phyloP scores from a whole-genome alignment of 1,140 invertebrate species.

The Macrocentrus cingulum region DNA sequence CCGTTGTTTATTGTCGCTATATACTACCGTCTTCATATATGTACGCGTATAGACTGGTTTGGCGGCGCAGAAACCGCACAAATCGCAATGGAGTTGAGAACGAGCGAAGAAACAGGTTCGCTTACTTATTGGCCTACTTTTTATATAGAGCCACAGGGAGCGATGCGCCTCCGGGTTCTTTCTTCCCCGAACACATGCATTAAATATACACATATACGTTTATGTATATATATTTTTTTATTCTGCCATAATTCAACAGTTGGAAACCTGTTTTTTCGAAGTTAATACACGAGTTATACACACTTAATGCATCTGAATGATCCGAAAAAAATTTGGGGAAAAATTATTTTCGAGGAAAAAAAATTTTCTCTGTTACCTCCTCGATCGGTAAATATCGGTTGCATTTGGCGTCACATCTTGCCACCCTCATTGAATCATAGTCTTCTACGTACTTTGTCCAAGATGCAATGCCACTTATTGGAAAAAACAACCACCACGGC shows the following conservation, averaged over 20 bases:
- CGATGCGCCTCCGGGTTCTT: constrained; percentile 2
- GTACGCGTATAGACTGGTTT: neutral
- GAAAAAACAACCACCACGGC: constrained; percentile 40
- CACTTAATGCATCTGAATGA: too few relatives aligned
- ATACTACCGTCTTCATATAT: too few relatives aligned
- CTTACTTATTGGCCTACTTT: constrained; percentile 46
- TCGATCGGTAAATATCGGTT: constrained; percentile 31
- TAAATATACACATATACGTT: too few relatives aligned
- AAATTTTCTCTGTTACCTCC: constrained; percentile 33
- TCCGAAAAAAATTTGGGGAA: constrained; percentile 4
- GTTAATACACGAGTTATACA: constrained; percentile 35
- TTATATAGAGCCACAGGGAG: constrained; percentile 26
- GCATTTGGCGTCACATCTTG: constrained; percentile 42
- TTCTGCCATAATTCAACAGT: constrained; percentile 12
- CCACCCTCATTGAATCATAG: constrained; percentile 41
- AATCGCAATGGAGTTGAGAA: constrained; percentile 33
- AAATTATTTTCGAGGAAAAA: constrained; percentile 16
- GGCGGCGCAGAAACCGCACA: constrained; percentile 26
- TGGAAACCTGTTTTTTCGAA: constrained; percentile 44
- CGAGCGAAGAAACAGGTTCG: constrained; percentile 38
- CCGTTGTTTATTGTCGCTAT: too few relatives aligned
- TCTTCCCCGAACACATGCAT: constrained; percentile 9
- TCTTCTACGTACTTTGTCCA: constrained; percentile 42
- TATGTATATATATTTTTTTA: neutral
- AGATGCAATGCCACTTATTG: constrained; percentile 34